Conservation (phyloP, 2,797 vertebrate genomes). For the Scomberomorus guttatus region DNA sequence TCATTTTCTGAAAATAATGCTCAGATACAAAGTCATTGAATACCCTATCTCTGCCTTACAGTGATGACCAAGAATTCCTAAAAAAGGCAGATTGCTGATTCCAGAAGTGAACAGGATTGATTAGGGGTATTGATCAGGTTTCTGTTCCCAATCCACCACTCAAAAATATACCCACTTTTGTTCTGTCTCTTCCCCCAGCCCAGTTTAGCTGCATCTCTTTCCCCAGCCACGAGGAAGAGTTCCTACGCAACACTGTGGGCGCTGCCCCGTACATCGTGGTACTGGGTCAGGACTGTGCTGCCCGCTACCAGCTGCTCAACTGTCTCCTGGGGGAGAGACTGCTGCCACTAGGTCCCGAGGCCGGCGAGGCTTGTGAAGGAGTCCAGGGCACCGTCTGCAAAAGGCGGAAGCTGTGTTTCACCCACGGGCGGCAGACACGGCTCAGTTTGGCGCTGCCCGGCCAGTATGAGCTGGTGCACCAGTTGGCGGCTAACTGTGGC, state of each 20-base stretch:
- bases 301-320: constrained; percentile 93
- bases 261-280: constrained; percentile 92
- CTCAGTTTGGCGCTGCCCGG: constrained; percentile 93
- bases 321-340: constrained; percentile 91
- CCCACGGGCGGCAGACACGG: constrained; percentile 90
- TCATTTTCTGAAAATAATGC: constrained; percentile 1
- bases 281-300: constrained; percentile 93
- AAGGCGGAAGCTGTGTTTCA: constrained; percentile 92
- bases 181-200: constrained; percentile 73
- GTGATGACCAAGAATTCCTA: not conserved
- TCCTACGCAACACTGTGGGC: constrained; percentile 87
- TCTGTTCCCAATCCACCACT: not conserved
- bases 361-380: constrained; percentile 79
- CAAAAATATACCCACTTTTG: not conserved
- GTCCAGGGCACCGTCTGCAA: constrained; percentile 87
- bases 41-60: not conserved
- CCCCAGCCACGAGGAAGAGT: constrained; percentile 92
- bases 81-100: not conserved
- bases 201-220: constrained; percentile 92
- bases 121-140: not conserved
- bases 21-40: not conserved
- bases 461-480: constrained; percentile 96
- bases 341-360: constrained; percentile 86
- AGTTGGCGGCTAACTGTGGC: constrained; percentile 91
- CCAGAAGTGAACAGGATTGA: not conserved